phyloP scores from a whole-genome alignment of 2,113 vertebrate species.

The Oenanthe oenanthe region DNA sequence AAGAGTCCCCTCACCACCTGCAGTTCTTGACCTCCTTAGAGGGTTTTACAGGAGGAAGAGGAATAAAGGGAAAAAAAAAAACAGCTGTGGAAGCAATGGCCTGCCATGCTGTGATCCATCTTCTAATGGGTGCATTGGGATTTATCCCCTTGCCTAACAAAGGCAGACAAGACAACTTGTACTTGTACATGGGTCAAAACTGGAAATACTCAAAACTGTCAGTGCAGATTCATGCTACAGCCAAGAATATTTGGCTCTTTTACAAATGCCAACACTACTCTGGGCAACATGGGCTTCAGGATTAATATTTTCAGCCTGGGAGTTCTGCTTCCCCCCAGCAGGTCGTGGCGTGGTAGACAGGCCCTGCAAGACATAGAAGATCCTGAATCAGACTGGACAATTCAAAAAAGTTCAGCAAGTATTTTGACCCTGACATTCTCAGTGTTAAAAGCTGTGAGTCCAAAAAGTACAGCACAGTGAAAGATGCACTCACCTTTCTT shows the following conservation, averaged over 20 bases:
- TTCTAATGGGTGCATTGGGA: constrained; percentile 30
- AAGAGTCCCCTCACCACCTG: constrained; percentile 17
- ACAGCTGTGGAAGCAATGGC: not conserved
- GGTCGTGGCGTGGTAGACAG: not conserved
- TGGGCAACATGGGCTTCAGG: not conserved
- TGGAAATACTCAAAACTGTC: not conserved
- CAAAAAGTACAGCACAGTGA: not conserved
- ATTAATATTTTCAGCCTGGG: not conserved
- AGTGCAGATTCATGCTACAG: not conserved
- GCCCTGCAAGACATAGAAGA: not conserved
- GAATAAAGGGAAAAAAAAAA: not conserved
- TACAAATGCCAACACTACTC: not conserved
- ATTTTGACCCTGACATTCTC: not conserved
- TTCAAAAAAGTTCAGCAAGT: not conserved
- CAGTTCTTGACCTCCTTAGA: constrained; percentile 43
- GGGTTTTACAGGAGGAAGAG: not conserved
- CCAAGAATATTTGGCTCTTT: not conserved
- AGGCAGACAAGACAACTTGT: not conserved
- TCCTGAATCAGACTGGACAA: not conserved
- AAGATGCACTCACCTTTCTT: not conserved
- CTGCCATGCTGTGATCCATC: not conserved
- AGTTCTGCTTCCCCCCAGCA: not conserved
- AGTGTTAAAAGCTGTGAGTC: not conserved
- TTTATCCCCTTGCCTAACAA: not conserved
- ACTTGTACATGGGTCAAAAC: not conserved